Evolutionary conservation across 2,888 invertebrate genomes (phyloP).

Genomic region (Merodon equestris): DNA sequence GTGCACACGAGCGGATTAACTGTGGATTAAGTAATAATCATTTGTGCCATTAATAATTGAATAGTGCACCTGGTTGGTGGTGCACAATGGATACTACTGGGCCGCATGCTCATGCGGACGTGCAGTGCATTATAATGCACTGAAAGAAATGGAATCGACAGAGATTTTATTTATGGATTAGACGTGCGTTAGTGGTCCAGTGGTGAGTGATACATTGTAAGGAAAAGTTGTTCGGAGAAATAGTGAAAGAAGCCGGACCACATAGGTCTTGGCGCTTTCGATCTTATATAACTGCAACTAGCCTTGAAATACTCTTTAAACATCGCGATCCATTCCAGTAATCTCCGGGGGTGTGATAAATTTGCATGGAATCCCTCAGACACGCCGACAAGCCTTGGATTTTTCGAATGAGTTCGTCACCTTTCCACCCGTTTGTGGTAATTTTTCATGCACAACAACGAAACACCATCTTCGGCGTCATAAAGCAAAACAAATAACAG

Average conservation of each 20-base stretch:
- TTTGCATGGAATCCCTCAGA: too few species aligned
- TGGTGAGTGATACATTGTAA: constrained; percentile 54
- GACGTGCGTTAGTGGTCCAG: constrained; percentile 57
- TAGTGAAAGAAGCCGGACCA: background rate
- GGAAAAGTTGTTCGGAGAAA: constrained; percentile 55
- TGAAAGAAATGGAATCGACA: constrained; percentile 57
- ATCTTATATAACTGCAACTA: too few species aligned
- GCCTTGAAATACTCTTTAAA: too few species aligned
- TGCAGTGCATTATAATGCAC: constrained; percentile 2
- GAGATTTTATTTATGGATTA: constrained; percentile 41
- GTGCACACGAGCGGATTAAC: constrained; percentile 3
- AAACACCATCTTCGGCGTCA: too few species aligned
- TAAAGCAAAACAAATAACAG: too few species aligned
- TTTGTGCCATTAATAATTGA: constrained; percentile 43
- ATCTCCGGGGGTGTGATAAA: too few species aligned
- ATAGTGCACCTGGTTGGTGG: constrained; percentile 17
- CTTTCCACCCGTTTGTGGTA: too few species aligned
- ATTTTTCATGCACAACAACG: too few species aligned
- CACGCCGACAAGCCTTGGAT: background rate
- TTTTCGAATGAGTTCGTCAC: too few species aligned
- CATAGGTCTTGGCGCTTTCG: too few species aligned
- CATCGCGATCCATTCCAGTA: too few species aligned
- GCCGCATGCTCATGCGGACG: constrained; percentile 11
- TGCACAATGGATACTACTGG: constrained; percentile 4
- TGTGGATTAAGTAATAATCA: constrained; percentile 59